Evolutionary conservation across 2,797 vertebrate species (phyloP).

Genomic region (Alfaro cultratus): DNA sequence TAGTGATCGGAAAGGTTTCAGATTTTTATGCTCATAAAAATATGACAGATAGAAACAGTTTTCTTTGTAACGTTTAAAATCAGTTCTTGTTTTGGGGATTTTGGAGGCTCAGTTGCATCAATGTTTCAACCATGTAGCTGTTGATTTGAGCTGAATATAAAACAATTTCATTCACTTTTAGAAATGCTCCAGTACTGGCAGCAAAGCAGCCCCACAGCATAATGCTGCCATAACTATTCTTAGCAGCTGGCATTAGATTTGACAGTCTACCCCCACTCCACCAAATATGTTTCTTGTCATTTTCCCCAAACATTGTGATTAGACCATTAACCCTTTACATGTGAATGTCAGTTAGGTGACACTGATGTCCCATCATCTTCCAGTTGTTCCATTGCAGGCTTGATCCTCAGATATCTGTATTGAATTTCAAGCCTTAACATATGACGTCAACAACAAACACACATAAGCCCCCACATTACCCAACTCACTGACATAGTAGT

Average conservation of each 20-base stretch:
- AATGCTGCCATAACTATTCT: background rate
- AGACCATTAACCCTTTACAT: background rate
- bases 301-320: background rate
- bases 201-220: background rate
- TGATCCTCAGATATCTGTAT: background rate
- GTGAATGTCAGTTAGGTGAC: background rate
- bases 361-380: background rate
- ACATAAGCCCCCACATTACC: too few relatives aligned
- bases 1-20: background rate
- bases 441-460: too few relatives aligned
- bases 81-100: background rate
- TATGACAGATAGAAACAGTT: too few relatives aligned
- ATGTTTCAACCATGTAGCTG: background rate
- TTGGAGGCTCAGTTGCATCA: background rate
- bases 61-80: background rate
- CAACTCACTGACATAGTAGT: background rate
- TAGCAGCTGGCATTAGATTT: background rate
- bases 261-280: background rate
- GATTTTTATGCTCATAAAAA: background rate
- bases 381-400: background rate
- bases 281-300: background rate
- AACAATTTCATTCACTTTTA: background rate
- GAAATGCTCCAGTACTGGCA: background rate
- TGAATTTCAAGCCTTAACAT: too few relatives aligned
- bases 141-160: background rate